Base-by-base conservation (phyloP, 2,888 invertebrate genomes). In the Epirrita christyi region DNA sequence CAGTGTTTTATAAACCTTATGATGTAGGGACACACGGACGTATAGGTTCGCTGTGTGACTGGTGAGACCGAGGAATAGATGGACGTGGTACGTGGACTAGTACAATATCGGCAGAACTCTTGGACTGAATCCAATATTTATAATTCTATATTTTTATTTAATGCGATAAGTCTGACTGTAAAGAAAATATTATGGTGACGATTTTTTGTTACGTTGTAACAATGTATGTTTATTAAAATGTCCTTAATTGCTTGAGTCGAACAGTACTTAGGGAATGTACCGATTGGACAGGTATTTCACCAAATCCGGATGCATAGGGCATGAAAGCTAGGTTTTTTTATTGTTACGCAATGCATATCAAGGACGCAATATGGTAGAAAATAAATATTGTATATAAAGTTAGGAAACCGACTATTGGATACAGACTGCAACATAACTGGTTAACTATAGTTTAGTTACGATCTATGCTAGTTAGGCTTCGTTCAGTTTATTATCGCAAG, bases 301-400 rank as follows among this genome's bases (percentile, higher is more conserved):
- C 75, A 73, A 81, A 78, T 72, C 82, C 81, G 82, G 83, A 81
- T 76, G 83, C 85, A 79, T 81, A 80, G 78, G 85, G 86, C 88
- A 85, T 86, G 78, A 84, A 85, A 88, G 90, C 90, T 88, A 88
- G 79, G 86, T 89, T 90, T 90, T 90, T 90, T 90, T 91, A 90
- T 91, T 91, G 92, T 91, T 91, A 90, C 92, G 92, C 92, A 85
- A 92, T 91, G 92, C 92, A 91, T 92, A 92, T 92, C 92, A 90
- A 86, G 88, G 84, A 92, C 92, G 92, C 92, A 92, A 92, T 92
- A 92, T 91, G 92, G 86, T 92, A 92, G 92, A 81, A 86, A 91
- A 91, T 92, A 91, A 91, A 92, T 91, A 89, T 86, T 92, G 91
- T 92, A 92, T 79, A 91, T 92, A 91, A 80, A 84, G 57, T 83